A percentile compares a stretch with the other conserved stretches of the same genome.
phyloP scores from a whole-genome alignment of 1,140 invertebrate genomes.

The Drosophila kohkoa region DNA sequence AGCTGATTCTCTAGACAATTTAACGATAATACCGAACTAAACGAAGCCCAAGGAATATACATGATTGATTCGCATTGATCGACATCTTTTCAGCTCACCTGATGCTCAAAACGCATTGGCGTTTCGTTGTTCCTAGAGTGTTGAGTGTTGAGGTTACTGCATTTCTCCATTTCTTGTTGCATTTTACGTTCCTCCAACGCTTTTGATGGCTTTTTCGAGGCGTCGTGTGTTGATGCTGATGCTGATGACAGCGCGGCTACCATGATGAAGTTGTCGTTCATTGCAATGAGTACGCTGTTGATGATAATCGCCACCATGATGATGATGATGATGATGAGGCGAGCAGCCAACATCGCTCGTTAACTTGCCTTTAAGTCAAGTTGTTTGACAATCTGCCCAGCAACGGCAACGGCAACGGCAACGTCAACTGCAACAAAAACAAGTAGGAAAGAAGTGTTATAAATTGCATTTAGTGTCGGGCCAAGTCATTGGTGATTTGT shows the following conservation, averaged over 20 bases:
- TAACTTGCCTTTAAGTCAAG: constrained; percentile 77
- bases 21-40: no score
- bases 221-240: constrained; percentile 70
- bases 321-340: constrained; percentile 35
- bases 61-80: no score
- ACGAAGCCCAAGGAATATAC: no score
- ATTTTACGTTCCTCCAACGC: constrained; percentile 68
- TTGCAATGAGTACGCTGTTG: constrained; percentile 32
- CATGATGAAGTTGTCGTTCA: constrained; percentile 73
- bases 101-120: constrained; percentile 10
- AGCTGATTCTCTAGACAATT: no score
- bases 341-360: constrained; percentile 59
- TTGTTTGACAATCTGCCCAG: constrained; percentile 75
- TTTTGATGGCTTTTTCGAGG: constrained; percentile 75
- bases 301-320: constrained; percentile 25
- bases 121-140: constrained; percentile 9
- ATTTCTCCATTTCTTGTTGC: constrained; percentile 50
- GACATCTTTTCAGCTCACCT: no score
- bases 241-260: constrained; percentile 44
- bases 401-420: constrained; percentile 3
- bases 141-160: neutral
- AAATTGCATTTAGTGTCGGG: constrained; percentile 81
- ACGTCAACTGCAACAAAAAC: neutral
- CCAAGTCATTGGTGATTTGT: constrained; percentile 80
- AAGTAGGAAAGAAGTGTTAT: constrained; percentile 62